Base-by-base conservation (phyloP, 2,888 invertebrate species). In the Acrobasis consociella region DNA sequence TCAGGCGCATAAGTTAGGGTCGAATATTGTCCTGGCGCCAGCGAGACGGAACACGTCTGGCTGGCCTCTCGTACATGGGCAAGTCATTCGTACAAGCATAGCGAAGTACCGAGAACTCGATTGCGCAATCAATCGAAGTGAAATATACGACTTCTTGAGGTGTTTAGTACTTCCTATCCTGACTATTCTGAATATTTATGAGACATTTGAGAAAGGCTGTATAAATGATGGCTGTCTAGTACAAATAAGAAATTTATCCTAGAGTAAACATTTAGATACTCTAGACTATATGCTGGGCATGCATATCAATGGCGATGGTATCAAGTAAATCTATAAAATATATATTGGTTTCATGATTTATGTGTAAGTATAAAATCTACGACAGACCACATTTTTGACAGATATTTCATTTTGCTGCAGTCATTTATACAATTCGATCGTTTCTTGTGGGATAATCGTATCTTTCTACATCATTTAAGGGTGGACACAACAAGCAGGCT, bases 131-230 rank as follows among this genome's bases (percentile, higher is more conserved):
- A 69, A 76, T 75, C 68, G 69, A 65, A 72, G 70, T 76, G 60
- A 65, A 72, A 76, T 75, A 74, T 72, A 69, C 72, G 68, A 74
- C 72, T 71, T 71, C 74, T 74, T 71, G 74, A 73, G 70, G 75
- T 76, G 78, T 80, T 81, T 74, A 72, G 66, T 71, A 71, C 69
- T 70, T 73, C 72, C 65, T 62, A 62, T 64, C 59, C 77, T 76
- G 70, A 76, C 66, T 69, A 65, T 72, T 74, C 67, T 79, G 76
- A 78, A 83, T 83, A 82, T 80, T 81, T 78, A 83, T 82, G 74
- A 77, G 72, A 67, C 73, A 68, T 76, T 77, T 79, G 78, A 75
- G 73, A 77, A 75, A 73, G 70, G 75, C 82, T 76, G 78, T 72
- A 75, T 76, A 77, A 77, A 78, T 71, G 68, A 65, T 67, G 65